Base-by-base conservation (phyloP, 2,113 vertebrate genomes). In the Recurvirostra avosetta region DNA sequence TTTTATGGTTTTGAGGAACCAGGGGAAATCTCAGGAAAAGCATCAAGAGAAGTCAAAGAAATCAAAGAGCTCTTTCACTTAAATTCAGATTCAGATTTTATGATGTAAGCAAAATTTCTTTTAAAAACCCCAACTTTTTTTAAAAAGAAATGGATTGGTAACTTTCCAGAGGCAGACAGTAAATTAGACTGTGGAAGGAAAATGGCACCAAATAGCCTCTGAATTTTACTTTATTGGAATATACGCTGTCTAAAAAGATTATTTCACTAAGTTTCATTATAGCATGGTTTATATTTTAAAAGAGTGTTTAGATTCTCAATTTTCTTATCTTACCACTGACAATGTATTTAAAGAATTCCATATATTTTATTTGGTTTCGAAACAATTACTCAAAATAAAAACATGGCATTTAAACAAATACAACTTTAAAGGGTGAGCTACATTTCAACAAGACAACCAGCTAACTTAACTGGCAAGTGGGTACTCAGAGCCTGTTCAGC, bases 1-100 rank as follows among this genome's bases (percentile, higher is more conserved):
- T 92, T 90, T 83, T 45, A 66, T 75, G 71, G 23, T 82, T 95
- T 66, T 90, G 63, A 88, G 55, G 74, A 95, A 83, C 22, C 15
- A 8, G 12, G 26, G 68, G 53, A 86, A 96, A 90, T 71, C 88
- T 86, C 45, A n/a, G 65, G 68, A 92, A 74, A 88, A 90, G 47
- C 65, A 90, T 50, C 50, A 74, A 79, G 58, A 56, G 34, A 79
- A 91, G 41, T 76, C 38, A 71, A 90, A 90, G 89, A 45, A 79
- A 87, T 5, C 59, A 50, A 76, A 83, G 36, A 86, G 61, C 49
- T 86, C 34, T 74, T 84, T 65, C 56, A 74, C 9, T 92, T 50
- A n/a, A 88, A 95, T 73, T 81, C 71, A 70, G 38, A 62, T 38
- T 75, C 22, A 20, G 59, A 36, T 66, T 79, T 71, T 67, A 67